Evolutionary conservation across 2,113 vertebrate species (phyloP).

Genomic region (Aegotheles bennettii): DNA sequence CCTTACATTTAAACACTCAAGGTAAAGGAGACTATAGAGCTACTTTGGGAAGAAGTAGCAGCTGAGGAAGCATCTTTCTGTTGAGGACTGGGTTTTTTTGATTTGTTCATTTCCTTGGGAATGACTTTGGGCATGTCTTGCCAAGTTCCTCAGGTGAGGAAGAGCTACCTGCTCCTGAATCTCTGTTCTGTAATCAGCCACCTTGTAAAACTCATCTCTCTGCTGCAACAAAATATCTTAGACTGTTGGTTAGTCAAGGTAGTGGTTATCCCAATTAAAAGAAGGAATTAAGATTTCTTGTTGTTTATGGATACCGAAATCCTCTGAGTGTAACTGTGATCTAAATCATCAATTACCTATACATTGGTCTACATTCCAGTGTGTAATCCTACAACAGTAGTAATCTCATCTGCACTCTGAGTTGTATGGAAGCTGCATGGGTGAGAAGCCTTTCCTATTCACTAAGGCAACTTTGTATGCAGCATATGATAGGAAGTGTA

Average conservation of each 20-base stretch:
- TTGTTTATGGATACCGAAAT: neutral
- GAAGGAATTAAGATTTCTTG: neutral
- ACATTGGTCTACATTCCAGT: neutral
- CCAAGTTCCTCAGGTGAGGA: neutral
- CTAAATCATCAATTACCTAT: neutral
- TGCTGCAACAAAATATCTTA: neutral
- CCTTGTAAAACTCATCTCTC: neutral
- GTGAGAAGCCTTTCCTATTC: neutral
- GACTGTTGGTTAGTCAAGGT: neutral
- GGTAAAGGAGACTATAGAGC: neutral
- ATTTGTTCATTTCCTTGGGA: neutral
- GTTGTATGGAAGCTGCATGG: neutral
- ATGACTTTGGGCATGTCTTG: neutral
- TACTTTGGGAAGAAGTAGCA: neutral
- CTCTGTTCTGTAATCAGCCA: neutral
- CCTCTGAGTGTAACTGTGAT: neutral
- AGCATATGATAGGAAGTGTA: neutral
- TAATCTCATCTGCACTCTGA: neutral
- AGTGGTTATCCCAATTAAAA: neutral
- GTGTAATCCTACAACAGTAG: neutral
- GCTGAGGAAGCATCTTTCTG: neutral
- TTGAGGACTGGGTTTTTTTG: neutral
- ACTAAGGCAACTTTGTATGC: neutral
- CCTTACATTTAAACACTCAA: neutral
- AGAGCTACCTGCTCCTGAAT: neutral